A percentile compares a stretch with the other conserved stretches of the same genome.
Conservation (phyloP, 2,797 vertebrate species). For the Sparidentex hasta region DNA sequence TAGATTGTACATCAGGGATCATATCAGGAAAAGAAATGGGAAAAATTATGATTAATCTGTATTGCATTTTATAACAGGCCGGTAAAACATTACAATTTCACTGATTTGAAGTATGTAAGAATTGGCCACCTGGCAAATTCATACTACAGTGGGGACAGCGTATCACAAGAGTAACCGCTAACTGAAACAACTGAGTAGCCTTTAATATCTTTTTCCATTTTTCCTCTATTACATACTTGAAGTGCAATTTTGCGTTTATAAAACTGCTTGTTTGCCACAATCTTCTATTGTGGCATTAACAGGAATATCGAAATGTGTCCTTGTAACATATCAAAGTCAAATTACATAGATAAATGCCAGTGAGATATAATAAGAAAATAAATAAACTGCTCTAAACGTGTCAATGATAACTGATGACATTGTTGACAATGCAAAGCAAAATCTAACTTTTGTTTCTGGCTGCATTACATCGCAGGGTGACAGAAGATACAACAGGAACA, state of each 20-base stretch:
- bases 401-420: too few species aligned
- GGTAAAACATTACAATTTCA: slow-evolving; percentile 29
- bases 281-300: neutral
- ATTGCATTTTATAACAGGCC: slow-evolving; percentile 24
- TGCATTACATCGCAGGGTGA: neutral
- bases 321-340: neutral
- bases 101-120: neutral
- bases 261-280: neutral
- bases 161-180: too few species aligned
- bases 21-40: slow-evolving; percentile 22
- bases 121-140: too few species aligned
- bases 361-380: neutral
- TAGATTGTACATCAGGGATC: slow-evolving; percentile 1
- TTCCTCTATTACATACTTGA: neutral
- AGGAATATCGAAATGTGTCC: neutral
- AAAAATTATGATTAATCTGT: slow-evolving; percentile 31
- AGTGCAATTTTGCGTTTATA: neutral
- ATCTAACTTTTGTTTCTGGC: neutral
- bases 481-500: neutral
- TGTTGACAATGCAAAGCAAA: slow-evolving; percentile 5
- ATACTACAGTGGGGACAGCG: too few species aligned
- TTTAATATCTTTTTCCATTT: slow-evolving; percentile 9
- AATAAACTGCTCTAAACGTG: neutral
- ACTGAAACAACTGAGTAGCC: slow-evolving; percentile 2
- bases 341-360: neutral